phyloP scores from a whole-genome alignment of 2,888 invertebrate species.

The Cartodere bifasciata region DNA sequence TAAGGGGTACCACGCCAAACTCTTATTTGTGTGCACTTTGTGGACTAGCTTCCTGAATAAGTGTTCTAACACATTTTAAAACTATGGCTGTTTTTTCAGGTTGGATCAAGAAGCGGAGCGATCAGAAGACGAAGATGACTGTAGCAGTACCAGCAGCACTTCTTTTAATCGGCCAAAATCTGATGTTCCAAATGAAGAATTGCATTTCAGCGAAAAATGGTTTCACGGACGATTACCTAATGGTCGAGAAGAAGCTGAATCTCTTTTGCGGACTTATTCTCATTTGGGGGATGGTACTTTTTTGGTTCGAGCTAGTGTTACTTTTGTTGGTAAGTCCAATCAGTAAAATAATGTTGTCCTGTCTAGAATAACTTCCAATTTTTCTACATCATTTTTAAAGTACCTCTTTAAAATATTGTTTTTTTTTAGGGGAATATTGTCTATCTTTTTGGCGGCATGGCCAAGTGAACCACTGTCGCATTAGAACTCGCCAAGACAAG shows the following conservation, averaged over 20 bases:
- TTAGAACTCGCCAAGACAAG: constrained; percentile 77
- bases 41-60: too few relatives aligned
- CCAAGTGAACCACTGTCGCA: constrained; percentile 84
- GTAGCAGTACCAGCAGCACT: constrained; percentile 8
- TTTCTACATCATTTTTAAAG: too few relatives aligned
- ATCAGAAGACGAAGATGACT: constrained; percentile 32
- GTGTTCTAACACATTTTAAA: too few relatives aligned
- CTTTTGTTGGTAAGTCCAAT: too few relatives aligned
- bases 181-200: constrained; percentile 69
- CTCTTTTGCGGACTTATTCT: constrained; percentile 60
- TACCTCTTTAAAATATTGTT: too few relatives aligned
- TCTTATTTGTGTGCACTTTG: too few relatives aligned
- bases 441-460: constrained; percentile 88
- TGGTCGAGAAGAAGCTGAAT: constrained; percentile 69
- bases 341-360: too few relatives aligned
- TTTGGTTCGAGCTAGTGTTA: constrained; percentile 85
- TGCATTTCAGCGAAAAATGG: constrained; percentile 89
- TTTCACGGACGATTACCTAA: constrained; percentile 80
- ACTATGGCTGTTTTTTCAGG: too few relatives aligned
- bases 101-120: constrained; percentile 25
- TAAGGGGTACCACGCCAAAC: too few relatives aligned
- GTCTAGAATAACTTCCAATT: too few relatives aligned
- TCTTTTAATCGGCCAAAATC: constrained; percentile 41
- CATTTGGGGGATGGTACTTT: constrained; percentile 85
- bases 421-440: constrained; percentile 92